Percentiles rank a stretch among this genome's conserved stretches.
Conservation (phyloP, 2,113 vertebrate genomes). For the Colaptes auratus region DNA sequence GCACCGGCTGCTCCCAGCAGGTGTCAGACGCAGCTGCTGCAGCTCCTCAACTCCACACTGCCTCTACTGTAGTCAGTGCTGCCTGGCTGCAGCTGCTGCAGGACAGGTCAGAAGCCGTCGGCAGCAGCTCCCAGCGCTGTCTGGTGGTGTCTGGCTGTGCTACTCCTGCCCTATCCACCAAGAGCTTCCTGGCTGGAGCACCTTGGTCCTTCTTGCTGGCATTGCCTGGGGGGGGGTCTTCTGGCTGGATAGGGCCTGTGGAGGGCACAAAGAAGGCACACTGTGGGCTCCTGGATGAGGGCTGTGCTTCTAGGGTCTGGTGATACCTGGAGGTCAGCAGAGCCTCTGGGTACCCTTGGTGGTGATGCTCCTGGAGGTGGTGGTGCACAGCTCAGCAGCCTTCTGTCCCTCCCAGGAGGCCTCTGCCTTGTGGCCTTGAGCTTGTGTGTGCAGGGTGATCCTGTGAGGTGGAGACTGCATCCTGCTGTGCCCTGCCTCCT, state of each 20-base stretch:
- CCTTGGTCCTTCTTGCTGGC: fast-evolving
- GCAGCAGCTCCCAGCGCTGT: no score
- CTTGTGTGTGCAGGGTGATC: not conserved
- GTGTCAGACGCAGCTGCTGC: not conserved
- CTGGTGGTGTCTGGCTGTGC: no score
- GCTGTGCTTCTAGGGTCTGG: no score
- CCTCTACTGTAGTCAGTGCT: not conserved
- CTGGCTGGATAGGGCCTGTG: no score
- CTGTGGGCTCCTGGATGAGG: not conserved
- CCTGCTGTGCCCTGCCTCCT: fast-evolving
- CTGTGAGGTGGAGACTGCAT: fast-evolving
- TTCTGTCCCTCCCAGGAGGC: not conserved
- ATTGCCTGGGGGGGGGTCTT: not conserved
- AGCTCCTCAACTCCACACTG: not conserved
- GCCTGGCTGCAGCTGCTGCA: no score
- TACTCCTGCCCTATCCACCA: fast-evolving
- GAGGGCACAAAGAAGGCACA: not conserved
- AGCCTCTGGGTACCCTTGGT: not conserved
- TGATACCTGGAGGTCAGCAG: not conserved
- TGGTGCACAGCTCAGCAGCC: not conserved
- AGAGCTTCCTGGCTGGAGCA: not conserved
- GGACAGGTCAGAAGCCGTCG: no score
- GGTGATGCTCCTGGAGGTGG: not conserved
- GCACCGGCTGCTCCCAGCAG: not conserved
- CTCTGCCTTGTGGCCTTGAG: not conserved